Percentiles rank a stretch among this genome's conserved stretches.
Evolutionary conservation across 2,888 invertebrate species (phyloP).

Genomic region (Netelia virgata): DNA sequence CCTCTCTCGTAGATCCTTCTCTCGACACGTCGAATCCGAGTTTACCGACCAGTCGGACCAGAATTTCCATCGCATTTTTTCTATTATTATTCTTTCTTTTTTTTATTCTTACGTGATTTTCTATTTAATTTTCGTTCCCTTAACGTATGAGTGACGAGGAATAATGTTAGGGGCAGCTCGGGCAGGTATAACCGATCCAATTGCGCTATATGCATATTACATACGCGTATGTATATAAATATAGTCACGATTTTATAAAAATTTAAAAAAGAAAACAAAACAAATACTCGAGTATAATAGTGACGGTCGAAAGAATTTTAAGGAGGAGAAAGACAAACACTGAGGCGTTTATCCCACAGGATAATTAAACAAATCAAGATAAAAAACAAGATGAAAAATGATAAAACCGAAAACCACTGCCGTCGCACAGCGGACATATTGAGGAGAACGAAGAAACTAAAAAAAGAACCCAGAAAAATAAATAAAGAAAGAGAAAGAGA

Average conservation of each 20-base stretch:
- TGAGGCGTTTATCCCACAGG: constrained; percentile 25
- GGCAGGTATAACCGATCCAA: constrained; percentile 82
- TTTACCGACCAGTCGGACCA: constrained; percentile 56
- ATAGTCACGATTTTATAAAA: constrained; percentile 78
- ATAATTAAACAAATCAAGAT: not conserved
- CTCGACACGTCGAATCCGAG: constrained; percentile 38
- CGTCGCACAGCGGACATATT: constrained; percentile 39
- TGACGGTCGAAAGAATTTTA: constrained; percentile 37
- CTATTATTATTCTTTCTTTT: constrained; percentile 52
- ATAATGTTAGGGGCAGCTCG: constrained; percentile 83
- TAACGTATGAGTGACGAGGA: constrained; percentile 75
- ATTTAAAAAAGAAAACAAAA: too few species aligned
- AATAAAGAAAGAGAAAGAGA: constrained; percentile 12
- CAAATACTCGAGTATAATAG: constrained; percentile 63
- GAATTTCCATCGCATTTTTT: constrained; percentile 52
- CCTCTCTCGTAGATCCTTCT: constrained; percentile 27
- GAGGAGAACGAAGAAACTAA: not conserved
- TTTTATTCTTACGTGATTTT: constrained; percentile 48
- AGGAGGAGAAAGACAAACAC: not conserved
- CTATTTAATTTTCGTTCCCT: constrained; percentile 70
- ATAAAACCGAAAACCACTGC: constrained; percentile 36
- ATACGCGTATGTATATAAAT: constrained; percentile 81
- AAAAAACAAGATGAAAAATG: not conserved
- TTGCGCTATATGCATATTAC: constrained; percentile 81
- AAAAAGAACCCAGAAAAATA: too few species aligned